Evolutionary conservation across 2,888 invertebrate genomes (phyloP), one percentile per base, ranked within the genome.

Genomic region (Matsumyia berberina): DNA sequence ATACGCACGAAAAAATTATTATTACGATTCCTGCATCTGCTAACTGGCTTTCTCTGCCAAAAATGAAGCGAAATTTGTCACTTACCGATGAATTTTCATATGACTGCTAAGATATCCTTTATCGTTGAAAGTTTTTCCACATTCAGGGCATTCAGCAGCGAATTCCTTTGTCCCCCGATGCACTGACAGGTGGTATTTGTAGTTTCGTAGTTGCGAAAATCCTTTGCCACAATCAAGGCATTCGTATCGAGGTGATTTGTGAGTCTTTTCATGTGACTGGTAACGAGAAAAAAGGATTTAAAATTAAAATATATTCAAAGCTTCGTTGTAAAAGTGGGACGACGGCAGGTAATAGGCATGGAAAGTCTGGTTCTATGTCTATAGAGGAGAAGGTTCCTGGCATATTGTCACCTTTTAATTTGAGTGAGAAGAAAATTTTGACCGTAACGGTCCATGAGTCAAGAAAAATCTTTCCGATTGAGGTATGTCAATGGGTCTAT

Each of bases 161-260:
- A 96, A 97, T 92, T 96, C 96, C 87, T 95, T 94, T 24, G 96
- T 96, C 0, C 96, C 96, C 62, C 96, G 94, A 90, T 97, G 96
- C 19, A 96, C 94, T 0, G 96, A 96, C 90, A 94, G 92, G 90
- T 97, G 96, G 89, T 97, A 97, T 91, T 96, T 96, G 91, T 95
- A 97, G 92, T 97, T 97, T 46, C 96, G 93, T 66, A 96, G 92
- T 90, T 97, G 96, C 0, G 96, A 96, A 91, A 97, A 97, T 46
- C 95, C 94, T 90, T 96, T 96, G 58, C 94, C 95, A 89, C 96
- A 97, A 87, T 96, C 96, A 19, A 93, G 92, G 90, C 96, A 96
- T 88, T 95, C 95, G 87, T 95, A 95, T 0, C 93, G 92, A 42
- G 90, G 91, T 0, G 91, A 90, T 87, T 91, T 90, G 87, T 92